phyloP scores from a whole-genome alignment of 2,113 vertebrate species.

The Felis chaus region DNA sequence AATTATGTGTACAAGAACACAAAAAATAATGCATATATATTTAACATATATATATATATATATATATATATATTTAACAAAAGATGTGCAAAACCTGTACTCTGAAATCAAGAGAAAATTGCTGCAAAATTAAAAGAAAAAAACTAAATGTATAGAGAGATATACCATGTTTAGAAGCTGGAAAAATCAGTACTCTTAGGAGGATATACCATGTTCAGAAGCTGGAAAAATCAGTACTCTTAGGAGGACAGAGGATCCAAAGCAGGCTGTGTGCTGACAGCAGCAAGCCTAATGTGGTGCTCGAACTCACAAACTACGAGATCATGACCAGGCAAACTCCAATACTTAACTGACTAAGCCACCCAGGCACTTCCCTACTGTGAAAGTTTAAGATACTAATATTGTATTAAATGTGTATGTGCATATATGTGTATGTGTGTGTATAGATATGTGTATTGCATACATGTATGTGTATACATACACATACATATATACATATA shows the following conservation, averaged over 20 bases:
- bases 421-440: fast-evolving
- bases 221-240: background rate
- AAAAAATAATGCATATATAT: background rate
- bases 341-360: background rate
- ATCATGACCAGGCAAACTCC: background rate
- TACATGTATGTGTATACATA: background rate
- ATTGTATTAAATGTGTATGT: background rate
- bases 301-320: background rate
- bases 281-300: background rate
- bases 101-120: background rate
- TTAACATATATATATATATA: background rate
- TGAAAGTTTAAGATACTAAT: background rate
- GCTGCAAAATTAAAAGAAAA: background rate
- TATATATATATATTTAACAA: background rate
- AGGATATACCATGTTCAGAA: background rate
- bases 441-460: no score
- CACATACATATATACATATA: background rate
- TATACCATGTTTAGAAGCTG: background rate
- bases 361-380: background rate
- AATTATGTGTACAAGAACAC: background rate
- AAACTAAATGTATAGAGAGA: background rate
- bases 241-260: background rate
- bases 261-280: background rate
- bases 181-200: background rate
- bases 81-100: background rate